Evolutionary conservation across 2,797 vertebrate species (phyloP), one percentile per base, ranked within the genome.

Genomic region (Coregonus sp.): DNA sequence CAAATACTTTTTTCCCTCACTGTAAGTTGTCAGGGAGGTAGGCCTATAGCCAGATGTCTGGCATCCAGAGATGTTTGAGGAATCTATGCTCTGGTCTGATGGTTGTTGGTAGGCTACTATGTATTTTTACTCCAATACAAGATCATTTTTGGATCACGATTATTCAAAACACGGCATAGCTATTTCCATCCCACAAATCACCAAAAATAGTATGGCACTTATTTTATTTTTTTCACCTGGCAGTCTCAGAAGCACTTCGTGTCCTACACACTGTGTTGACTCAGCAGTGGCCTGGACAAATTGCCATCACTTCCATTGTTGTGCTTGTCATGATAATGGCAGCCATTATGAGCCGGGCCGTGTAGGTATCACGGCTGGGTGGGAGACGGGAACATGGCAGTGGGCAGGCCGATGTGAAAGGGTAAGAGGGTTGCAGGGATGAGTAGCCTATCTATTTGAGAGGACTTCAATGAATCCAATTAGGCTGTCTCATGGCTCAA

Each of bases 361-460:
- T 83, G 86, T 88, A 81, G 78, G 88, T 79, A 76, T 88, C 77
- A 65, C 82, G 80, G 84, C 86, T 89, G 88, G 84, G 84, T 81
- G 88, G 86, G 71, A 80, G 82, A 33, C 80, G 82, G 70, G 85
- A 82, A 70, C 81, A 70, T 78, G 77, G 80, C 73, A 72, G 80
- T 79, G 75, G 80, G 87, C 85, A 82, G 82, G 80, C 71, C 75
- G 87, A 87, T 80, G 81, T 85, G 65, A 86, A 82, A 87, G 87
- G 89, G 91, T 85, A 79, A 75, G 88, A 78, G 81, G 85, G 81
- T 88, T 63, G 31, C 75, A 74, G 78, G 80, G 85, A 86, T 61
- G 86, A 92, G 88, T 84, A 81, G 68, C 70, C 81, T 47, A 14
- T 90, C 81, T 87, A 82, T 87, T 81, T 88, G 89, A 90, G 89